Percentiles rank a stretch among this genome's conserved stretches.
Evolutionary conservation across 2,113 vertebrate genomes (phyloP).

Genomic region (Atlantisia rogersi): DNA sequence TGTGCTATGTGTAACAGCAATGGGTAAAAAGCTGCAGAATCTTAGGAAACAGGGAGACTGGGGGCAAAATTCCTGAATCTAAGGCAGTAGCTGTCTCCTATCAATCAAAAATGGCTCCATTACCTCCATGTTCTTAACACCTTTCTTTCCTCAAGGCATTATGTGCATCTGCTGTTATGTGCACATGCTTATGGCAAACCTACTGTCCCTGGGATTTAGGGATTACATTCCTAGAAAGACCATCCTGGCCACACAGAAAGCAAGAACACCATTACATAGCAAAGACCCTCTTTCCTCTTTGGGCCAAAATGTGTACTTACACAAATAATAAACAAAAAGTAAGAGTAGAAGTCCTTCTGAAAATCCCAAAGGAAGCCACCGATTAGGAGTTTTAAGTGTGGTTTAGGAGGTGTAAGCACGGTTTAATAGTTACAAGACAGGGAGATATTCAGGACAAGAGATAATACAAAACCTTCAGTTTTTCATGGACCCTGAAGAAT

Average conservation of each 20-base stretch:
- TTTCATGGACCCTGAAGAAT: neutral
- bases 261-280: neutral
- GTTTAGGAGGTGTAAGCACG: neutral
- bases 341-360: neutral
- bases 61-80: neutral
- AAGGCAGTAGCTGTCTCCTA: neutral
- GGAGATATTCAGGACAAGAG: neutral
- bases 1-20: accelerated
- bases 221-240: neutral
- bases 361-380: neutral
- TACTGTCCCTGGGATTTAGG: neutral
- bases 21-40: neutral
- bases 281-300: neutral
- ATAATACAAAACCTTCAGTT: neutral
- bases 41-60: neutral
- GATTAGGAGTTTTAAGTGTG: neutral
- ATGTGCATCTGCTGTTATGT: neutral
- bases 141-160: neutral
- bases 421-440: neutral
- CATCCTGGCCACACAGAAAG: neutral
- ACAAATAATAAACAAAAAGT: neutral
- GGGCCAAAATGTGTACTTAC: neutral
- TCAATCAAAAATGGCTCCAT: neutral
- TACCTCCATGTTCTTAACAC: neutral
- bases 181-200: accelerated